Percentiles rank a stretch among this genome's conserved stretches.
These are phyloP conservation scores for Yasuhikotakia modesta DNA, from an alignment of 2,797 vertebrate species.

Conservation along the genomic window DNA sequence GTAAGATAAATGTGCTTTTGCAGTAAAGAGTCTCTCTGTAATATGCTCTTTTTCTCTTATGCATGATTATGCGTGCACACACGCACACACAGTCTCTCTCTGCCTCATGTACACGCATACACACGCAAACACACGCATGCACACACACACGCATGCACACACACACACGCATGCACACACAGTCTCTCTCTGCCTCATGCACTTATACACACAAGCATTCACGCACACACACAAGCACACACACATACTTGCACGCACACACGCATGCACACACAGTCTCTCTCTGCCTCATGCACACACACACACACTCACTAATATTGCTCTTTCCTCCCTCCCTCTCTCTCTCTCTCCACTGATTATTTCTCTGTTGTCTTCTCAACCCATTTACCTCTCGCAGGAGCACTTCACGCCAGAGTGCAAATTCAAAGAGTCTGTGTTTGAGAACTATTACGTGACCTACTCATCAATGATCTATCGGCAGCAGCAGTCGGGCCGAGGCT, in stretches of 20 bases:
- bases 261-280: neutral
- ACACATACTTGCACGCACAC: neutral
- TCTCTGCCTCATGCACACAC: neutral
- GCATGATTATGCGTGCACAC: too few relatives aligned
- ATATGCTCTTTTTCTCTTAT: too few relatives aligned
- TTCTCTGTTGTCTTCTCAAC: conserved; percentile 42
- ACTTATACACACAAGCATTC: conserved; percentile 5
- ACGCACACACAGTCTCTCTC: too few relatives aligned
- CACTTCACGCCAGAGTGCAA: conserved; percentile 99
- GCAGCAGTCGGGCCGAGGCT: conserved; percentile 93
- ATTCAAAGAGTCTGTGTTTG: conserved; percentile 99
- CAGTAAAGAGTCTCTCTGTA: neutral
- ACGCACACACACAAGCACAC: neutral
- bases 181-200: conserved; percentile 24
- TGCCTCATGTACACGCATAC: neutral
- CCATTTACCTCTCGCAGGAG: conserved; percentile 76
- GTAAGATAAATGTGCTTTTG: neutral
- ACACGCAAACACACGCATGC: neutral
- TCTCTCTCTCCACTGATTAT: conserved; percentile 44
- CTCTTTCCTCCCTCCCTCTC: neutral
- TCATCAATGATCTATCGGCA: conserved; percentile 98
- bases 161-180: neutral
- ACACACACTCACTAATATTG: conserved; percentile 20
- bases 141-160: conserved; percentile 1
- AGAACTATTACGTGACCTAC: conserved; percentile 99